Percentiles rank a stretch among this genome's conserved stretches.
These are phyloP conservation scores for Enoplosus armatus DNA, from an alignment of 2,797 vertebrate species.

Conservation along the genomic window DNA sequence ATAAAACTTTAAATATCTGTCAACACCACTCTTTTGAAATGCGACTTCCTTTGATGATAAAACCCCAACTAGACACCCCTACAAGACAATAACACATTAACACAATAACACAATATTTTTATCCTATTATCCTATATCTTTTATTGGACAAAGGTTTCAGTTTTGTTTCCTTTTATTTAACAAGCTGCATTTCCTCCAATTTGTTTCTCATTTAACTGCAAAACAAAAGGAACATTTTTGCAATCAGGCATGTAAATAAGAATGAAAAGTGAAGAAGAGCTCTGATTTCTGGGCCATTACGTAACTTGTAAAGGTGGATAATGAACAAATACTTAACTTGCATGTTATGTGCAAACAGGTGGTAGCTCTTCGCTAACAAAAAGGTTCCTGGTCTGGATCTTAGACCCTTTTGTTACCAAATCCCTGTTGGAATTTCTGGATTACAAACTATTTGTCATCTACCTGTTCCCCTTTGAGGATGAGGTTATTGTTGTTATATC, in stretches of 20 bases:
- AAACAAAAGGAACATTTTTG: background rate
- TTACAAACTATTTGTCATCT: background rate
- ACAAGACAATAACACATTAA: background rate
- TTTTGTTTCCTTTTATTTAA: background rate
- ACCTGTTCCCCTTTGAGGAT: background rate
- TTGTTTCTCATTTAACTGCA: background rate
- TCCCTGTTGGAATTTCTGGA: background rate
- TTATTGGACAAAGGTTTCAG: background rate
- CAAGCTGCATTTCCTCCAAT: background rate
- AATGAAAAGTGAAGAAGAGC: background rate
- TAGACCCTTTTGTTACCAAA: background rate
- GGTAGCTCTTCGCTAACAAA: background rate
- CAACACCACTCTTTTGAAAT: background rate
- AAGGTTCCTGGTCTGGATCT: background rate
- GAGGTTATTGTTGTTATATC: background rate
- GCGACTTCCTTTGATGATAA: background rate
- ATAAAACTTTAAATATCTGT: constrained; percentile 1
- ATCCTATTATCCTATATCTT: background rate
- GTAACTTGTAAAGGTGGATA: background rate
- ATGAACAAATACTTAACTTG: background rate
- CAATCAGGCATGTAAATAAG: background rate
- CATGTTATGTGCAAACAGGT: background rate
- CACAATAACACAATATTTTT: background rate
- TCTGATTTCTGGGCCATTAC: background rate
- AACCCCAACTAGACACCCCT: background rate